phyloP scores from a whole-genome alignment of 2,113 vertebrate species.

The Podarcis raffonei region DNA sequence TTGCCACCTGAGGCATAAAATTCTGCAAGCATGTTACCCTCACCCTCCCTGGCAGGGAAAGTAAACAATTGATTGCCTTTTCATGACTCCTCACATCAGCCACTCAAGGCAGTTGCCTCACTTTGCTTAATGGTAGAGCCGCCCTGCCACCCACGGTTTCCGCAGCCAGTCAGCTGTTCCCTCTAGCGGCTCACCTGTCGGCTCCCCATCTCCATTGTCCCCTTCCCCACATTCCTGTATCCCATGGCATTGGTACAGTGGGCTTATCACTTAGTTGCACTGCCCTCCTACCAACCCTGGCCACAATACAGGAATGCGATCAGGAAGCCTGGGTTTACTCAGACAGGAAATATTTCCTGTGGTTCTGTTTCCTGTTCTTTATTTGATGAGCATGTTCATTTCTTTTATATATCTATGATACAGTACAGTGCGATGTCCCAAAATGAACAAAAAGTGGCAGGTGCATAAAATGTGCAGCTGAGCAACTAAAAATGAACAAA shows the following conservation, averaged over 20 bases:
- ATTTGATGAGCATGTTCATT: background rate
- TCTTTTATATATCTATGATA: background rate
- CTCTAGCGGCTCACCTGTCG: background rate
- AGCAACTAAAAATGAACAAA: background rate
- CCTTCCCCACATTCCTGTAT: background rate
- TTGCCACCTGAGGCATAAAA: too few relatives aligned
- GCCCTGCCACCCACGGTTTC: too few relatives aligned
- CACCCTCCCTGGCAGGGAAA: too few relatives aligned
- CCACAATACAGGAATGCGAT: background rate
- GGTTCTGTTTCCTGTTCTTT: background rate
- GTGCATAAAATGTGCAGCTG: background rate
- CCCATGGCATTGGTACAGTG: background rate
- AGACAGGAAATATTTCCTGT: too few relatives aligned
- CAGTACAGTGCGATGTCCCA: background rate
- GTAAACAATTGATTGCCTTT: too few relatives aligned
- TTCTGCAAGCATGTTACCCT: too few relatives aligned
- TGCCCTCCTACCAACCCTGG: too few relatives aligned
- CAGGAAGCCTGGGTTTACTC: background rate
- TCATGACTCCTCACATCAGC: too few relatives aligned
- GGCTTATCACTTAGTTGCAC: background rate
- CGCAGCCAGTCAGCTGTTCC: background rate
- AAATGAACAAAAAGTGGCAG: background rate
- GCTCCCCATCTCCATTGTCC: background rate
- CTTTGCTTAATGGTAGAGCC: too few relatives aligned
- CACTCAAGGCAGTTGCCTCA: too few relatives aligned